Evolutionary conservation across 1,140 invertebrate species (phyloP), one percentile per base, ranked within the genome.

Genomic region (Cotesia vestalis): DNA sequence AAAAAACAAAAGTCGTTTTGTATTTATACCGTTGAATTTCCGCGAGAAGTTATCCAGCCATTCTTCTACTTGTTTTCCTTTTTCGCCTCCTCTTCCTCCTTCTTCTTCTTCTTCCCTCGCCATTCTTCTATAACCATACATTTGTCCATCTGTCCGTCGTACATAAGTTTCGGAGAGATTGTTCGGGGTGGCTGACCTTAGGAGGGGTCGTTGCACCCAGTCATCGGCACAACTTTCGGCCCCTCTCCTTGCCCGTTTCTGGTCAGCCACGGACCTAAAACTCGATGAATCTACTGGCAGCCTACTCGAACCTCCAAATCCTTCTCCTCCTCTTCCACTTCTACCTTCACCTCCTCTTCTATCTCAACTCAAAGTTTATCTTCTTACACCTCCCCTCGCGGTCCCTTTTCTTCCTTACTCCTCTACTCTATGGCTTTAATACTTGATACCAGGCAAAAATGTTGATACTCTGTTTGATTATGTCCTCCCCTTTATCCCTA

Each of bases 151-250:
- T 76, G 76, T 78, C 76, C 75, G 77, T 71, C 38, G 73, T 66
- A 59, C 72, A 66, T 74, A 69, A 71, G 69, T 73, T 61, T 59
- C 8, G 74, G 75, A 40, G 60, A 62, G 34, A 46, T 34, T n/a
- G 61, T 20, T 79, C 79, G 83, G 85, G 85, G 85, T 87, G 78
- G 84, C 78, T 87, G 85, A 87, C 85, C 85, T 82, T 82, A 78
- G 70, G 76, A 81, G 78, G 83, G 85, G 84, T 87, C 85, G 84
- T 84, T 85, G 85, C 79, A 84, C 84, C 75, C 78, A 71, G 74
- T 76, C 57, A 46, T 46, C 40, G 80, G 83, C 83, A 80, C 85
- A 81, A 80, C 79, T 80, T 81, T 80, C 75, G 79, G 77, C 78
- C 80, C 81, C 78, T 76, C 80, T 64, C 73, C 57, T n/a, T 51